These are phyloP conservation scores for Hylia prasina DNA, from an alignment of 2,113 vertebrate species.

Conservation along the genomic window DNA sequence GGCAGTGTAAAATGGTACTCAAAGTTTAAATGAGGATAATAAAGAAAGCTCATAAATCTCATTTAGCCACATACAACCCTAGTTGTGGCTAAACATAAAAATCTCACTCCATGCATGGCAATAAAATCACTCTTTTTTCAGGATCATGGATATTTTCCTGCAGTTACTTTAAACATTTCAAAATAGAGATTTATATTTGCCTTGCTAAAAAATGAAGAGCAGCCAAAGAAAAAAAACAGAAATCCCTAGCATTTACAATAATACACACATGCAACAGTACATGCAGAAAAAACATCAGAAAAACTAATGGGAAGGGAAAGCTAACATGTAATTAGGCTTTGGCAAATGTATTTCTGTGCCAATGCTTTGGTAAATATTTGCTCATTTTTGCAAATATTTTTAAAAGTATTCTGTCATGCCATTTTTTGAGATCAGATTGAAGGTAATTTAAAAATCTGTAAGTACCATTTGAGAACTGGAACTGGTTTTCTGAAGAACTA, in stretches of 20 bases:
- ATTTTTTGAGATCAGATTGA: not conserved
- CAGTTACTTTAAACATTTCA: not conserved
- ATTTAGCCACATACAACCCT: not conserved
- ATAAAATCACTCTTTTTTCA: not conserved
- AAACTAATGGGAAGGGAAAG: slow-evolving; percentile 27
- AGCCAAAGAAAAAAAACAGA: slow-evolving; percentile 12
- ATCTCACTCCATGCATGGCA: not conserved
- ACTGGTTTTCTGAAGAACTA: not conserved
- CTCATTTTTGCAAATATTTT: not conserved
- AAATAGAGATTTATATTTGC: not conserved
- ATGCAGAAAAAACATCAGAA: slow-evolving; percentile 41
- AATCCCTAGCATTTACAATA: slow-evolving; percentile 10
- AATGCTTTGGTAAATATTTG: slow-evolving; percentile 1
- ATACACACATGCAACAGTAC: slow-evolving; percentile 42
- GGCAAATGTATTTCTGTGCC: slow-evolving; percentile 16
- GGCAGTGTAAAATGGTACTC: slow-evolving; percentile 61
- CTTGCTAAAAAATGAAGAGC: slow-evolving; percentile 38
- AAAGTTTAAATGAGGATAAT: slow-evolving; percentile 37
- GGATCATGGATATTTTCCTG: not conserved
- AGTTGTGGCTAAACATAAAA: slow-evolving; percentile 11
- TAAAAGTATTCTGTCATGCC: not conserved
- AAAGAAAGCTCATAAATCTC: not conserved
- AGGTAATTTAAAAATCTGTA: not conserved
- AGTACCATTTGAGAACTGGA: not conserved
- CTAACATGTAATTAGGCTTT: slow-evolving; percentile 14